A percentile compares a stretch with the other conserved stretches of the same genome.
phyloP scores from a whole-genome alignment of 2,888 invertebrate genomes.

The Torymus tubicola region DNA sequence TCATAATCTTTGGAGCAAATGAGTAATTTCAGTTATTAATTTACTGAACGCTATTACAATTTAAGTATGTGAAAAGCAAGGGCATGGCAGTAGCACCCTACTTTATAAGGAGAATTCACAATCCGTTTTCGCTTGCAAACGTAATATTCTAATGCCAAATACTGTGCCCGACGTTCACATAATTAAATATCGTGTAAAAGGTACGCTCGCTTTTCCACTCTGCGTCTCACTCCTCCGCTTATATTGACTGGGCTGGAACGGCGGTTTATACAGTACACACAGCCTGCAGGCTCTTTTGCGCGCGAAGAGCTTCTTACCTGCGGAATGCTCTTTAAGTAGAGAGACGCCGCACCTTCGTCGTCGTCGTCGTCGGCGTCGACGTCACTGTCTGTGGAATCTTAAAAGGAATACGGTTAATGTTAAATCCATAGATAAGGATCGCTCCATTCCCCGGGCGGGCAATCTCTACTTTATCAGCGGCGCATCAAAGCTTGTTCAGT shows the following conservation, averaged over 20 bases:
- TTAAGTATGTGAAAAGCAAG: too few species aligned
- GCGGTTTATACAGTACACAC: neutral
- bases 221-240: neutral
- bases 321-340: conserved; percentile 15
- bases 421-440: conserved; percentile 70
- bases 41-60: too few species aligned
- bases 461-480: conserved; percentile 31
- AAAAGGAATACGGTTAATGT: conserved; percentile 73
- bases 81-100: too few species aligned
- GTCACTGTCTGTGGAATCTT: conserved; percentile 62
- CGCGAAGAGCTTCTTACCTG: conserved; percentile 14
- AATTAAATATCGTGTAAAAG: conserved; percentile 27
- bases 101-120: neutral
- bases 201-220: neutral
- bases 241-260: neutral
- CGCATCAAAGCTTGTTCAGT: conserved; percentile 48
- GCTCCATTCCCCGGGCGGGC: conserved; percentile 37
- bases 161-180: conserved; percentile 15
- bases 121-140: neutral
- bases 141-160: neutral
- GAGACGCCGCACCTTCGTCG: neutral
- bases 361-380: conserved; percentile 2
- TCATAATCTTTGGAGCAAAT: too few species aligned
- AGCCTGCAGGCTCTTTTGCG: conserved; percentile 22
- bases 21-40: too few species aligned